Percentiles rank a stretch among this genome's conserved stretches.
These are phyloP conservation scores for Choreutis nemorana DNA, from an alignment of 2,888 invertebrate species.

Conservation along the genomic window DNA sequence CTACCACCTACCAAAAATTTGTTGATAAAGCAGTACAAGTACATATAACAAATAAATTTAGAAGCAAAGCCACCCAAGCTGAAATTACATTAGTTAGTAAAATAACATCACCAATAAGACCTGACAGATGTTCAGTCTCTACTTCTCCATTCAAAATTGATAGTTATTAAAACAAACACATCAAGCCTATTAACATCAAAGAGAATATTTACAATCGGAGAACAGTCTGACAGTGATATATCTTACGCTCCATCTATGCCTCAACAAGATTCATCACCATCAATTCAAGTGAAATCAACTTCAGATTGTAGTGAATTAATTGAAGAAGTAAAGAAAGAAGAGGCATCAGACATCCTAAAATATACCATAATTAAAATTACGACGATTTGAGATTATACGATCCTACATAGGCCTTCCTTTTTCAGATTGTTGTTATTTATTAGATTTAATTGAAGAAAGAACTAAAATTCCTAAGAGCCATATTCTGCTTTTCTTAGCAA, in stretches of 20 bases:
- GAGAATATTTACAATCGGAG: slow-evolving; percentile 2
- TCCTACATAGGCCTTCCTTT: slow-evolving; percentile 7
- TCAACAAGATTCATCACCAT: slow-evolving; percentile 7
- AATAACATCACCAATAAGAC: slow-evolving; percentile 3
- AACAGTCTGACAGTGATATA: slow-evolving; percentile 8
- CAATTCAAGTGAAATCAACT: slow-evolving; percentile 6
- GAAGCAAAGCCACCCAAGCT: slow-evolving; percentile 4
- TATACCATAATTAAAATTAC: slow-evolving; percentile 5
- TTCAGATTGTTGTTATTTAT: slow-evolving; percentile 6
- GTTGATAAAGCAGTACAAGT: no score
- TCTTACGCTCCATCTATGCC: slow-evolving; percentile 10
- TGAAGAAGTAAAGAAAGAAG: slow-evolving; percentile 6
- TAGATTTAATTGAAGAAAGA: slow-evolving; percentile 2
- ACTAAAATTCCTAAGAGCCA: slow-evolving; percentile 1
- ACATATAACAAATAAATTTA: no score
- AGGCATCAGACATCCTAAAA: slow-evolving; percentile 2
- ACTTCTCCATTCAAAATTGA: slow-evolving; percentile 9
- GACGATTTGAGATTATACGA: slow-evolving; percentile 7
- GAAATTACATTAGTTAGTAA: not conserved
- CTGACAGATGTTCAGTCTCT: slow-evolving; percentile 2
- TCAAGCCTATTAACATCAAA: slow-evolving; percentile 2
- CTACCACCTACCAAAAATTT: no score
- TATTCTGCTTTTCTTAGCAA: slow-evolving; percentile 5
- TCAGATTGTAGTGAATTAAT: slow-evolving; percentile 8
- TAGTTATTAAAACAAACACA: slow-evolving; percentile 1